A percentile compares a stretch with the other conserved stretches of the same genome.
phyloP scores from a whole-genome alignment of 2,888 invertebrate species.

The Selenia dentaria region DNA sequence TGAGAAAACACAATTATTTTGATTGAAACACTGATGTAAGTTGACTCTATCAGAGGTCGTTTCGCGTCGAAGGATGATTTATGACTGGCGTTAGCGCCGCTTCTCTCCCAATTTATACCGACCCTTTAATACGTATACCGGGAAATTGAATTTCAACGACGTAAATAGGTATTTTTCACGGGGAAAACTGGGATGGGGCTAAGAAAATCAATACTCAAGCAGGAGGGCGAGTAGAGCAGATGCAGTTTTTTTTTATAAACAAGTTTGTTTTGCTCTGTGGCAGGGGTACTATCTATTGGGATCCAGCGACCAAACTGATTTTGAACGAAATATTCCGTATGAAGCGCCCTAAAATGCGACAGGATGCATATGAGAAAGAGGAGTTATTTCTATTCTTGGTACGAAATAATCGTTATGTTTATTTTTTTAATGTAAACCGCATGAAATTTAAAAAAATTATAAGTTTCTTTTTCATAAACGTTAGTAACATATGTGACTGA shows the following conservation, averaged over 20 bases:
- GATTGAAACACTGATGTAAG: constrained; percentile 1
- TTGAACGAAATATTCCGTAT: constrained; percentile 13
- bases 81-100: constrained; percentile 15
- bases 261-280: constrained; percentile 35
- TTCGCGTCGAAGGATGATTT: constrained; percentile 18
- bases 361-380: too few species aligned
- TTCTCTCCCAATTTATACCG: constrained; percentile 4
- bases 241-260: constrained; percentile 60
- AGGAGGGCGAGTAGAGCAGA: neutral
- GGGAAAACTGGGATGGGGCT: constrained; percentile 54
- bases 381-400: too few species aligned
- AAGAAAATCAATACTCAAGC: constrained; percentile 75
- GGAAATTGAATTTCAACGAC: constrained; percentile 32
- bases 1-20: constrained; percentile 14
- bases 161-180: constrained; percentile 45
- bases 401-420: too few species aligned
- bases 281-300: too few species aligned
- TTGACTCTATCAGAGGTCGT: constrained; percentile 12
- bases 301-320: constrained; percentile 5
- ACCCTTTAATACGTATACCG: constrained; percentile 18
- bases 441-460: too few species aligned
- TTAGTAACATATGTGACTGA: too few species aligned
- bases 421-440: too few species aligned
- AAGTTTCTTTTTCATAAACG: too few species aligned
- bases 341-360: too few species aligned